These are phyloP conservation scores for Indri indri DNA, from an alignment of 2,113 vertebrate genomes.

Conservation along the genomic window DNA sequence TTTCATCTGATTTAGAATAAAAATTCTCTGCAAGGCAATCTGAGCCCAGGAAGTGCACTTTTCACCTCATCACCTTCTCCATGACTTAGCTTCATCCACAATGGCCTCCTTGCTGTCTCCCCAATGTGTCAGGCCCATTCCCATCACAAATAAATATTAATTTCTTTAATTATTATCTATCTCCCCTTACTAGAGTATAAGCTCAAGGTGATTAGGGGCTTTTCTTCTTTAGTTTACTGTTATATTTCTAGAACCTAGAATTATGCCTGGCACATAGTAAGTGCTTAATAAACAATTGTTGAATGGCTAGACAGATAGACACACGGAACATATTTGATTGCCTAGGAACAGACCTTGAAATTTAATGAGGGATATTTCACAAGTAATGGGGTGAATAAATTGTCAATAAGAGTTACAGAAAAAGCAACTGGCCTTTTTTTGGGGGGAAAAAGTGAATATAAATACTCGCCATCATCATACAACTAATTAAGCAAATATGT, in stretches of 20 bases:
- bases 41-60: not conserved
- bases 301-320: not conserved
- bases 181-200: not conserved
- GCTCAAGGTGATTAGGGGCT: not conserved
- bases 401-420: not conserved
- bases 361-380: not conserved
- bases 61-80: accelerated
- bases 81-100: not conserved
- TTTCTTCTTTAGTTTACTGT: not conserved
- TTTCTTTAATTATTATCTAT: not conserved
- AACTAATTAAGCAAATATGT: slow-evolving; percentile 13
- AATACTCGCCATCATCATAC: not conserved
- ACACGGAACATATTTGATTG: not conserved
- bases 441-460: not conserved
- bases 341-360: not conserved
- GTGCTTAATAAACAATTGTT: not conserved
- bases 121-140: not conserved
- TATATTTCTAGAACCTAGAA: not conserved
- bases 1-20: not conserved
- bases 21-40: not conserved
- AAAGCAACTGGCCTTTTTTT: not conserved
- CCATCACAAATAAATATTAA: not conserved
- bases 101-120: not conserved
- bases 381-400: not conserved
- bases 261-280: not conserved